These are phyloP conservation scores for Galerucella pusilla DNA, from an alignment of 2,888 invertebrate species.

Conservation along the genomic window DNA sequence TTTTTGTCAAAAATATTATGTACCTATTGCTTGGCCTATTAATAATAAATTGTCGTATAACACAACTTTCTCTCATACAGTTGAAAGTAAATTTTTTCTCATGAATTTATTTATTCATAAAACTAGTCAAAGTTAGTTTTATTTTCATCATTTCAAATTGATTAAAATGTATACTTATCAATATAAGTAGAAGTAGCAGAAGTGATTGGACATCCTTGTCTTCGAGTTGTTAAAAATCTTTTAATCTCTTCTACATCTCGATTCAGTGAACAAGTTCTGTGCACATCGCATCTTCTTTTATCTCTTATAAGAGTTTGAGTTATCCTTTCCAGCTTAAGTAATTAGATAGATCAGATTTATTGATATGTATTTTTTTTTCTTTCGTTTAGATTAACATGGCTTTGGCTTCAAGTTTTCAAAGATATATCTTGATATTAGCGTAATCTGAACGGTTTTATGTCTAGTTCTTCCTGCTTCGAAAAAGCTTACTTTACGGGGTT, in stretches of 20 bases:
- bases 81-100: too few relatives aligned
- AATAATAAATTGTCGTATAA: too few relatives aligned
- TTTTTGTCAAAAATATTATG: too few relatives aligned
- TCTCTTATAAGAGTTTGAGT: slow-evolving; percentile 7
- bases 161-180: background rate
- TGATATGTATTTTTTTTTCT: background rate
- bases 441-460: background rate
- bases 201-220: slow-evolving; percentile 8
- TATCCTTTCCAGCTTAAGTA: slow-evolving; percentile 1
- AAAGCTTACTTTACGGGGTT: background rate
- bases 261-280: slow-evolving; percentile 1
- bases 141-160: background rate
- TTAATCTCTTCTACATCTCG: slow-evolving; percentile 5
- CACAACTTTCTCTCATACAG: too few relatives aligned
- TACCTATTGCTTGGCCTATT: too few relatives aligned
- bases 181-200: background rate
- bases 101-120: too few relatives aligned
- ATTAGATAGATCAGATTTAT: slow-evolving; percentile 16
- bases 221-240: slow-evolving; percentile 6
- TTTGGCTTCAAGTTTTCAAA: background rate
- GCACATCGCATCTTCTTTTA: background rate
- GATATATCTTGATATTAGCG: slow-evolving; percentile 7
- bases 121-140: too few relatives aligned
- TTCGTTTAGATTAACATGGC: slow-evolving; percentile 4
- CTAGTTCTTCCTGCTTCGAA: background rate